Conservation (phyloP, 1,140 invertebrate species). For the Drosophila oshimai region DNA sequence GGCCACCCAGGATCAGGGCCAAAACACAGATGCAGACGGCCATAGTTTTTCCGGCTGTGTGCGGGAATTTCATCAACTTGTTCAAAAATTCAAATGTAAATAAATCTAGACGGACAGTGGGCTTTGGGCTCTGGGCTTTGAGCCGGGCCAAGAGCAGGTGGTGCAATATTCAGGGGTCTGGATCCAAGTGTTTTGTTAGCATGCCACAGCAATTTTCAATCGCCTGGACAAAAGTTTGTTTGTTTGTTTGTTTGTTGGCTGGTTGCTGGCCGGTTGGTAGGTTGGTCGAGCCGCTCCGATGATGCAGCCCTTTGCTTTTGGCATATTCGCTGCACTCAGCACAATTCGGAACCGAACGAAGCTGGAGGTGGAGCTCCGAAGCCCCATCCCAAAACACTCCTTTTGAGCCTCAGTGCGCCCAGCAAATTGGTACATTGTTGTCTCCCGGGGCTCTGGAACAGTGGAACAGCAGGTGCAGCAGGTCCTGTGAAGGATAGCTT, state of each 20-base stretch:
- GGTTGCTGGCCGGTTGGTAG: constrained; percentile 3
- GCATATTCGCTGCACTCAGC: constrained; percentile 71
- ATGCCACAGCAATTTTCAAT: constrained; percentile 77
- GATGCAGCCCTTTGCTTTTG: constrained; percentile 38
- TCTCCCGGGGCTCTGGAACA: constrained; percentile 30
- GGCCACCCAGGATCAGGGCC: constrained; percentile 19
- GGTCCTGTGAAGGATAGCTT: not conserved
- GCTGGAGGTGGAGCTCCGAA: not conserved
- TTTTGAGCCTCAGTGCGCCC: constrained; percentile 12
- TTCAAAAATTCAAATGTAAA: constrained; percentile 81
- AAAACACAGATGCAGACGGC: constrained; percentile 27
- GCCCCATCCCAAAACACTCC: not conserved
- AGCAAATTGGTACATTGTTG: constrained; percentile 39
- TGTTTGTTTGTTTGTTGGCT: constrained; percentile 60
- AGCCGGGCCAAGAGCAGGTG: not conserved
- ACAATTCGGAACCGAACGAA: constrained; percentile 27
- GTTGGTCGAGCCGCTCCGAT: constrained; percentile 13
- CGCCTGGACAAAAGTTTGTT: constrained; percentile 76
- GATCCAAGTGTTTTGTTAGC: constrained; percentile 73
- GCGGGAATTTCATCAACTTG: constrained; percentile 76
- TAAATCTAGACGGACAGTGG: constrained; percentile 63
- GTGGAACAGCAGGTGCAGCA: constrained; percentile 13
- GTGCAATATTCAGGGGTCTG: constrained; percentile 4
- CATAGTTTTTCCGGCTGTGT: constrained; percentile 62
- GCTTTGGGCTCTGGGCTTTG: not conserved